phyloP scores from a whole-genome alignment of 92 coral and sea anemone genomes.

The Desmophyllum pertusum region DNA sequence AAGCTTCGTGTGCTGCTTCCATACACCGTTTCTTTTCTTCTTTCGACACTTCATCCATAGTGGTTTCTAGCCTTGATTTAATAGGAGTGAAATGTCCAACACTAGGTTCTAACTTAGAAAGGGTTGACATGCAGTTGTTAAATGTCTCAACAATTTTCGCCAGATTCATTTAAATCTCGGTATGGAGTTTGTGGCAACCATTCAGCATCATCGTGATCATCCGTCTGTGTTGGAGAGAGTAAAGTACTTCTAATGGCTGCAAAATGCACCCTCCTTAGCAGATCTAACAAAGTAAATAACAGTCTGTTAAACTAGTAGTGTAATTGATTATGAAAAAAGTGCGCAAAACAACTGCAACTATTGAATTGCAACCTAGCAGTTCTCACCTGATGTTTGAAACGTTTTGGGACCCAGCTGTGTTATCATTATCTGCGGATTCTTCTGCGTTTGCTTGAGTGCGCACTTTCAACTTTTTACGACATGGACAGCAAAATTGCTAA shows the following conservation, averaged over 20 bases:
- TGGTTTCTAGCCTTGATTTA: constrained; percentile 27
- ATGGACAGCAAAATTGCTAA: too few relatives aligned
- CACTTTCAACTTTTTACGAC: too few relatives aligned
- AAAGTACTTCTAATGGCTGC: constrained; percentile 22
- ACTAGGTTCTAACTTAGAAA: constrained; percentile 27
- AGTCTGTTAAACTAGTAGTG: not conserved
- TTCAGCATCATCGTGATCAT: constrained; percentile 5
- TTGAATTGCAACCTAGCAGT: not conserved
- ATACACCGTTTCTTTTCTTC: not conserved
- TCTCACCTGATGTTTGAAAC: constrained; percentile 4
- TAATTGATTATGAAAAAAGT: not conserved
- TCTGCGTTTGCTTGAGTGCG: not conserved
- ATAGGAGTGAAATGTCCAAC: constrained; percentile 28
- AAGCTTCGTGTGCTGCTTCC: too few relatives aligned
- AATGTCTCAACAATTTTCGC: constrained; percentile 20
- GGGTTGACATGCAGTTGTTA: constrained; percentile 36
- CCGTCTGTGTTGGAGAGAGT: constrained; percentile 33
- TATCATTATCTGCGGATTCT: too few relatives aligned
- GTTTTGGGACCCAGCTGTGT: not conserved
- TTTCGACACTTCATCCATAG: not conserved
- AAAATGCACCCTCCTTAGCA: constrained; percentile 30
- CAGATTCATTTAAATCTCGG: constrained; percentile 19
- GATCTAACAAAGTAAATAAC: constrained; percentile 21
- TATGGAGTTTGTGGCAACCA: constrained; percentile 46
- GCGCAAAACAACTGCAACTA: not conserved